Evolutionary conservation across 2,888 invertebrate genomes (phyloP).

Genomic region (Nemotelus nigrinus): DNA sequence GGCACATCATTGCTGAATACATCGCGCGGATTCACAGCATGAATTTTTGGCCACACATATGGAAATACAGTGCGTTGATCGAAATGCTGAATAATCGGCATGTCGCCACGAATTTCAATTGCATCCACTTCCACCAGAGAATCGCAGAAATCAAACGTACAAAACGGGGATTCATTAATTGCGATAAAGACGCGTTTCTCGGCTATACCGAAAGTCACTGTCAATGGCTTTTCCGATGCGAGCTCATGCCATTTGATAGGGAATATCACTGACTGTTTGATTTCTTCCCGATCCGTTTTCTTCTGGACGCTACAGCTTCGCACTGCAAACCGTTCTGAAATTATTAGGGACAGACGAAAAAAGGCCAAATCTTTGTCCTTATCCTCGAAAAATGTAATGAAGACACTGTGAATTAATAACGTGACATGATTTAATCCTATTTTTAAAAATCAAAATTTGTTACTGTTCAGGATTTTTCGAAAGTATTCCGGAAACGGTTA

Average conservation of each 20-base stretch:
- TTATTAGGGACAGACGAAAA: too few species aligned
- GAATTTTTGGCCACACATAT: conserved; percentile 45
- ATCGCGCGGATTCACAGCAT: conserved; percentile 35
- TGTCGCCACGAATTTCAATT: conserved; percentile 61
- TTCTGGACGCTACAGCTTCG: too few species aligned
- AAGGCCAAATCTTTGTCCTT: too few species aligned
- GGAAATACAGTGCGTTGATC: conserved; percentile 63
- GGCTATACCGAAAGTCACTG: conserved; percentile 28
- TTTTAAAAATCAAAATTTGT: too few species aligned
- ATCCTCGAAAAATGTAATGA: too few species aligned
- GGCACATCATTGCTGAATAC: conserved; percentile 49
- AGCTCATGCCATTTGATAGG: not conserved
- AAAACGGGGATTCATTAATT: conserved; percentile 61
- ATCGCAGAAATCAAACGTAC: conserved; percentile 60
- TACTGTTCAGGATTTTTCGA: too few species aligned
- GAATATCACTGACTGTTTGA: not conserved
- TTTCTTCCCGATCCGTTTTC: too few species aligned
- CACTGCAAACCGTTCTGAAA: too few species aligned
- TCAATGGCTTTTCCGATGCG: conserved; percentile 4
- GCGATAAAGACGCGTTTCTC: conserved; percentile 59
- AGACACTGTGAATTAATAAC: too few species aligned
- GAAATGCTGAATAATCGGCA: conserved; percentile 62
- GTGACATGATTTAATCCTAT: too few species aligned
- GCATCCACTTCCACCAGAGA: conserved; percentile 57
- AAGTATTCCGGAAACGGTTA: too few species aligned